Evolutionary conservation across 2,888 invertebrate species (phyloP).

Genomic region (Girardia tigrina): DNA sequence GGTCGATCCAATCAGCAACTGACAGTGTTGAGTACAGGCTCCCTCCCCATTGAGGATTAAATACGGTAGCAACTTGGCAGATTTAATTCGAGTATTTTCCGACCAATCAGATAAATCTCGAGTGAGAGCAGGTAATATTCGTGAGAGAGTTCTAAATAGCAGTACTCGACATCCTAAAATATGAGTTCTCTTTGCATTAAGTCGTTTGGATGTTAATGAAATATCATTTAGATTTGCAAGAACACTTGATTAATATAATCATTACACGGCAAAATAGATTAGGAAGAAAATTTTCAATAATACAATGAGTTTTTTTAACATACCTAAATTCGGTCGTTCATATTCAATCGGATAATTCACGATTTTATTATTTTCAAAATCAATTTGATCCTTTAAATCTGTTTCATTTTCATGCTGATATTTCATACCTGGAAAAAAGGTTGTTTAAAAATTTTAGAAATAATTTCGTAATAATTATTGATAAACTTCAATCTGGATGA

Average conservation of each 20-base stretch:
- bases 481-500: too few relatives aligned
- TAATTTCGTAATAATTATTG: too few relatives aligned
- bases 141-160: slow-evolving; percentile 61
- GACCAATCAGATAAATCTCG: slow-evolving; percentile 68
- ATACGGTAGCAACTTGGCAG: slow-evolving; percentile 63
- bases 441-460: too few relatives aligned
- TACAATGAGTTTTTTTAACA: too few relatives aligned
- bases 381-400: slow-evolving; percentile 68
- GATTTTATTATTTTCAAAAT: slow-evolving; percentile 57
- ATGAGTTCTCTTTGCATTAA: too few relatives aligned
- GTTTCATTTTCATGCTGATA: slow-evolving; percentile 73
- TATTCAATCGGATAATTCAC: slow-evolving; percentile 62
- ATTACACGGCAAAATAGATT: too few relatives aligned
- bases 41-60: slow-evolving; percentile 63
- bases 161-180: slow-evolving; percentile 73
- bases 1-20: slow-evolving; percentile 53
- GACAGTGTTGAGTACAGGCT: slow-evolving; percentile 60
- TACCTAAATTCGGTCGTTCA: slow-evolving; percentile 41
- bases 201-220: too few relatives aligned
- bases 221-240: too few relatives aligned
- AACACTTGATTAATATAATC: too few relatives aligned
- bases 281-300: too few relatives aligned
- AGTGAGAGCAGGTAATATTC: slow-evolving; percentile 60
- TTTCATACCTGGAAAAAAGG: slow-evolving; percentile 57
- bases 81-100: slow-evolving; percentile 59